Conservation (phyloP, 2,888 invertebrate genomes). For the Baccha elongata region DNA sequence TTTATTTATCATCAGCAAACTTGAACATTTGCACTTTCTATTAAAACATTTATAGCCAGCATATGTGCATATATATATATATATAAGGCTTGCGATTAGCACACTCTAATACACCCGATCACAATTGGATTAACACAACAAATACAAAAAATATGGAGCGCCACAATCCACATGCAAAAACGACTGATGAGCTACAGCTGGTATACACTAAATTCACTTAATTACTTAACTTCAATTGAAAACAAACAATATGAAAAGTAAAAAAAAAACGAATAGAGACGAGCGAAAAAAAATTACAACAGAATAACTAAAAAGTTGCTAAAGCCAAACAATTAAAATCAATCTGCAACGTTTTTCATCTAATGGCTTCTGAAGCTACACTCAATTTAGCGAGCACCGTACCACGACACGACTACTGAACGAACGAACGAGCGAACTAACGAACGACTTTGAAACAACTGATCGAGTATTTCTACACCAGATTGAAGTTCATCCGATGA, state of each 20-base stretch:
- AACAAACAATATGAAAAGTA: slow-evolving; percentile 16
- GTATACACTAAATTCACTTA: slow-evolving; percentile 59
- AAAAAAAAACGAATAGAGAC: slow-evolving; percentile 10
- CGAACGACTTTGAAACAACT: slow-evolving; percentile 52
- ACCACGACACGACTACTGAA: slow-evolving; percentile 42
- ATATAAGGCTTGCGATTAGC: slow-evolving; percentile 38
- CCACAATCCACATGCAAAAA: slow-evolving; percentile 64
- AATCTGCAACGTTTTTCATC: slow-evolving; percentile 34
- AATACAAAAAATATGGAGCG: slow-evolving; percentile 14
- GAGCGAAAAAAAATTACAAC: slow-evolving; percentile 52
- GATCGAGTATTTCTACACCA: slow-evolving; percentile 53
- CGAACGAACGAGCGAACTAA: slow-evolving; percentile 39
- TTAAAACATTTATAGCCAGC: slow-evolving; percentile 50
- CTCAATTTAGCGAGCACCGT: slow-evolving; percentile 34
- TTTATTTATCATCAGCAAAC: slow-evolving; percentile 55
- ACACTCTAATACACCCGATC: slow-evolving; percentile 62
- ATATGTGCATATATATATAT: slow-evolving; percentile 8
- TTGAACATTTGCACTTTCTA: slow-evolving; percentile 73
- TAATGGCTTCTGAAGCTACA: slow-evolving; percentile 32
- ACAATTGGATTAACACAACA: slow-evolving; percentile 61
- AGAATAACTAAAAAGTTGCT: slow-evolving; percentile 6
- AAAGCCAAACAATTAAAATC: slow-evolving; percentile 64
- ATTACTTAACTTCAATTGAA: slow-evolving; percentile 68
- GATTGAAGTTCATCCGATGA: slow-evolving; percentile 49
- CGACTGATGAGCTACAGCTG: slow-evolving; percentile 26